Evolutionary conservation across 2,888 invertebrate species (phyloP), one percentile per base, ranked within the genome.

Genomic region (Sinohyriopsis cumingii): DNA sequence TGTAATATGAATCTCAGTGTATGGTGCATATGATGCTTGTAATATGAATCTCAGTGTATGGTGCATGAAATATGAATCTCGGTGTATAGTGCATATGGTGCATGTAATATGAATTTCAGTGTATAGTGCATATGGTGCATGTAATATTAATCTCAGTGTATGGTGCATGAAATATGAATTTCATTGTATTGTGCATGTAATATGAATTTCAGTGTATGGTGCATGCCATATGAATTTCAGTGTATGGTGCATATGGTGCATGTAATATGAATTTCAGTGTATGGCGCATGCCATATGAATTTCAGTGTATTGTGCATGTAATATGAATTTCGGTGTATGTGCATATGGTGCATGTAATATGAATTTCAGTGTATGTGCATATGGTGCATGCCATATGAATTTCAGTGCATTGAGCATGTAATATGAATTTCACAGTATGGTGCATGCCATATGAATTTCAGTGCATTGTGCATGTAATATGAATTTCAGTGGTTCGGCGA

Each of bases 401-500:
- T 28, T 28, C 28, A 28, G 28, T 5, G 4, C 28, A 28, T 6
- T 28, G 28, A 5, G 28, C 4, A 28, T 28, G 4, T 28, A 28
- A 45, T 12, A 45, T 12, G 45, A 9, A 45, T 77, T 81, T 12
- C 12, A 45, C 1, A 9, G 12, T 1, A 15, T 45, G 12, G 45
- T 45, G 12, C 12, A 9, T 45, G 12, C 2, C 12, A 12, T 45
- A 45, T 45, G 45, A 45, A 45, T 78, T 81, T n/a, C 82, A 90
- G 90, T 91, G 91, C 1, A 33, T 45, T 45, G 45, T 45, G 1
- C 12, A 9, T 12, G 45, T 45, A 45, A 45, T 45, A 45, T 15
- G 12, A 45, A 45, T 78, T 81, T n/a, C 82, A 91, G 90, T 91
- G 91, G 91, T 90, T 91, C 75, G 91, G 90, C 0, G 88, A 90